Base-by-base conservation (phyloP, 2,888 invertebrate genomes). In the Drosophila affinis region DNA sequence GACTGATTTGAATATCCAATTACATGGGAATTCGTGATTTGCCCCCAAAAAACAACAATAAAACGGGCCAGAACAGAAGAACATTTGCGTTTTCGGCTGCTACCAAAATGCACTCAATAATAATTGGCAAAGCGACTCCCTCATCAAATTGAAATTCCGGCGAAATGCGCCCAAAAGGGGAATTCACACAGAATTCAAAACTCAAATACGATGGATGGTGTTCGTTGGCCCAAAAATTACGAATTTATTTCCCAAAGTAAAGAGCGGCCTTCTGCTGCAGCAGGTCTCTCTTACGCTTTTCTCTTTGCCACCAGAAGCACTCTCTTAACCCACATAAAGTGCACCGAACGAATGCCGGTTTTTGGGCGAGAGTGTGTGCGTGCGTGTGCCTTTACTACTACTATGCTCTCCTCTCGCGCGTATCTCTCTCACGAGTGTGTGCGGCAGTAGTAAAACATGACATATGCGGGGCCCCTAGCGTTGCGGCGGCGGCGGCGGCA, bases 391-490 rank as follows among this genome's bases (percentile, higher is more conserved):
- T 58, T 58, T 73, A 72, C 73, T 72, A 72, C 64, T 18, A 18
- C 18, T 18, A 18, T 18, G 71, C 21, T 67, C 52, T 57, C 78
- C 54, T 74, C 69, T 68, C 62, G 63, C 56, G 69, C 69, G 74
- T 70, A 70, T 70, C 71, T 80, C 70, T 72, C 69, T 65, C 55
- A 18, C 47, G 60, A 45, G 74, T 78, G 81, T 78, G 81, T 87
- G n/a, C n/a, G 24, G 39, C 49, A 58, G 53, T 61, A 56, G 60
- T 44, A 68, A 62, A 52, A 62, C 68, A 62, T 58, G 52, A 58
- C 56, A 68, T 68, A 61, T 57, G 71, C 61, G 69, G 53, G 59
- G 32, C 59, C 59, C 44, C 49, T 60, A 60, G 48, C 32, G 56
- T 48, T 6, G 47, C 24, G 39, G 39, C 54, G 39, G 21, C 54